phyloP scores from a whole-genome alignment of 2,797 vertebrate genomes.

The Phalloptychus januarius region DNA sequence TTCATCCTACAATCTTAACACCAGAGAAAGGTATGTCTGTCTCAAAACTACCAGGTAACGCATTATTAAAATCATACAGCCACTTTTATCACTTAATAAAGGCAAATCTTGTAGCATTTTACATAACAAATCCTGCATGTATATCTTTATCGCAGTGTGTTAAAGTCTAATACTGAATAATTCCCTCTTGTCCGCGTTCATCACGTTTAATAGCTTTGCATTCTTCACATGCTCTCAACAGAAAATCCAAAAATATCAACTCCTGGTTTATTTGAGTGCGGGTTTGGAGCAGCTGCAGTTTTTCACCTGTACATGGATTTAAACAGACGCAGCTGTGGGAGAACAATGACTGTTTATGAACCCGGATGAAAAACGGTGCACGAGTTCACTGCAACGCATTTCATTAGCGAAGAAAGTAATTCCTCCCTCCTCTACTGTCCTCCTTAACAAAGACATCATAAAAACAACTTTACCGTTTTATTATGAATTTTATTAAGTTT shows the following conservation, averaged over 20 bases:
- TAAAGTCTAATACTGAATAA: background rate
- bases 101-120: background rate
- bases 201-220: constrained; percentile 5
- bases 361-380: constrained; percentile 36
- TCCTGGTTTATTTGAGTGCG: constrained; percentile 20
- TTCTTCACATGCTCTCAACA: constrained; percentile 12
- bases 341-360: constrained; percentile 64
- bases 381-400: constrained; percentile 44
- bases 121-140: background rate
- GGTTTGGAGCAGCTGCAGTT: constrained; percentile 31
- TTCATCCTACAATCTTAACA: background rate
- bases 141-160: background rate
- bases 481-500: constrained; percentile 15
- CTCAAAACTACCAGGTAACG: background rate
- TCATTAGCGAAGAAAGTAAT: constrained; percentile 49
- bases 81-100: background rate
- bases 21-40: background rate
- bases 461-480: constrained; percentile 40
- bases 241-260: constrained; percentile 22
- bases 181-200: background rate
- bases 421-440: constrained; percentile 16
- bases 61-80: background rate
- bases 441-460: constrained; percentile 55
- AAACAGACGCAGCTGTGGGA: constrained; percentile 63
- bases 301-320: constrained; percentile 47